These are phyloP conservation scores for Actinernus sp. DNA, from an alignment of 92 coral and sea anemone genomes.

Conservation along the genomic window DNA sequence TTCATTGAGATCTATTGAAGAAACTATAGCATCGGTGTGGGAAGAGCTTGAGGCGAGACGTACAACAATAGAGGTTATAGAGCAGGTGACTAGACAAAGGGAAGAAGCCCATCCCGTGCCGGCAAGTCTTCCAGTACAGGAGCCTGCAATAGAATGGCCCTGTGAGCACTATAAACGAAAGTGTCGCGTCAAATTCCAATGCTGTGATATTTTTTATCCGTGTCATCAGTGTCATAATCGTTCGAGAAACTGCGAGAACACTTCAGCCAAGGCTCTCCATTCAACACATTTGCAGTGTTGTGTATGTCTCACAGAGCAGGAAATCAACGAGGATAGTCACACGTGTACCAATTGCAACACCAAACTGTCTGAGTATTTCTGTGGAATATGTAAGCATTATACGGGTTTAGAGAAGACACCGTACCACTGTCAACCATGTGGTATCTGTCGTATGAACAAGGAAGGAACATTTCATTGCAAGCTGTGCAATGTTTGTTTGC, in stretches of 20 bases:
- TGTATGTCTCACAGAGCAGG: conserved; percentile 70
- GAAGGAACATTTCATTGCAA: conserved; percentile 90
- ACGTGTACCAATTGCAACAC: conserved; percentile 58
- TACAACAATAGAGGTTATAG: no score
- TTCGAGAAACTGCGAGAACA: conserved; percentile 51
- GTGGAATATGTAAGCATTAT: conserved; percentile 81
- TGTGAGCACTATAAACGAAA: conserved; percentile 85
- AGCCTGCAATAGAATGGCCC: conserved; percentile 37
- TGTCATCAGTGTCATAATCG: conserved; percentile 96
- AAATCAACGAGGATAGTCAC: conserved; percentile 65
- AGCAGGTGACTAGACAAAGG: no score
- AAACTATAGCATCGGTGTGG: no score
- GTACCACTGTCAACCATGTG: conserved; percentile 87
- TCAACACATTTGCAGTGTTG: conserved; percentile 70
- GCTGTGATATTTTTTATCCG: conserved; percentile 72
- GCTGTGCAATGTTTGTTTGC: conserved; percentile 86
- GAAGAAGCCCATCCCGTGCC: no score
- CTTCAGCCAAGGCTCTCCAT: conserved; percentile 63
- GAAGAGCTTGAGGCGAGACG: no score
- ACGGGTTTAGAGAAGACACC: conserved; percentile 79
- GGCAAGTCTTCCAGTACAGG: no score
- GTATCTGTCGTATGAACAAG: conserved; percentile 83
- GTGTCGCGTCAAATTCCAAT: conserved; percentile 71
- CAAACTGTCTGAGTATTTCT: conserved; percentile 79
- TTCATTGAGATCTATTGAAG: no score